Base-by-base conservation (phyloP, 2,888 invertebrate species). In the Nemoura dubitans region DNA sequence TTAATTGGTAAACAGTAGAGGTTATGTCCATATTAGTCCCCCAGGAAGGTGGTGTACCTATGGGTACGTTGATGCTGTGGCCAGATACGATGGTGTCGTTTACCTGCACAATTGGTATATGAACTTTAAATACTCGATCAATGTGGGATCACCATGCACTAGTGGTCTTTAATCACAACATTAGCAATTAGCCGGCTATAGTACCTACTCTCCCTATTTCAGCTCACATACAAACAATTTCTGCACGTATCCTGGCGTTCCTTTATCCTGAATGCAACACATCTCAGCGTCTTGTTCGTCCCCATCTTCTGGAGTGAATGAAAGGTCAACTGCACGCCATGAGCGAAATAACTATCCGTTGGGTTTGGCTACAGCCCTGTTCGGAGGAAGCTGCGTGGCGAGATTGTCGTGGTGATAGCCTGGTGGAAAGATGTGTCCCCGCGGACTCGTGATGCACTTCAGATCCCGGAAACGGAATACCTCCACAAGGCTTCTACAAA, bases 1-100 rank as follows among this genome's bases (percentile, higher is more conserved):
- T 59, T 59, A 59, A 59, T 59, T 59, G 59, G 59, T 59, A 59
- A 59, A 59, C 21, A 59, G 59, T 59, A 59, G 59, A 59, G 59
- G 59, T 21, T 59, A 59, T 59, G 59, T 59, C 59, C 59, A 59
- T 59, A 59, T 59, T 59, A 59, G n/a, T n/a, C n/a, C n/a, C n/a
- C n/a, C n/a, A 36, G 36, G 16, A 7, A 59, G 14, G 59, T 59
- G 59, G 59, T 59, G 21, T 59, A 59, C 21, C 36, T 3, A 36
- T 36, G 36, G 59, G 21, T 59, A 59, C 10, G 21, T 59, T 59
- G 6, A 59, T 36, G 3, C 36, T 36, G 36, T 36, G 36, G 10
- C 3, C 10, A 36, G 36, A 36, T 36, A 6, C 36, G 10, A 10
- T 36, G 36, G 36, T 36, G 10, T 36, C 10, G 3, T 36, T 36